Evolutionary conservation across 2,797 vertebrate genomes (phyloP).

Genomic region (Sebastes trivittatus): DNA sequence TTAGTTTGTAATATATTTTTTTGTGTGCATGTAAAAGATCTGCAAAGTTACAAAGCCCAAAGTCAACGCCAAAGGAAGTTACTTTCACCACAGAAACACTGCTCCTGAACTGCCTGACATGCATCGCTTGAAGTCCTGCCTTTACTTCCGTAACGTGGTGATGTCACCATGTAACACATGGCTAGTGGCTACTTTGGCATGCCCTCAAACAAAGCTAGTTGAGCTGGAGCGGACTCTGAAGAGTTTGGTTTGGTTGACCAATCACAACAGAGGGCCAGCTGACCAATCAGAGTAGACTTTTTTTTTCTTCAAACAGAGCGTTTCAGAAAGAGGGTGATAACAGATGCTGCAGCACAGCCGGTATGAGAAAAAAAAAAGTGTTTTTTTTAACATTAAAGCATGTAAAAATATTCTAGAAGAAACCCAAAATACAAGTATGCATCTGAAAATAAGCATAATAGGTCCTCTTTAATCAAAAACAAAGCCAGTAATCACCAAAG

Average conservation of each 20-base stretch:
- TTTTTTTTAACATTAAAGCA: neutral
- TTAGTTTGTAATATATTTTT: neutral
- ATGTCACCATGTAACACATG: neutral
- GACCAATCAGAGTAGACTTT: too few relatives aligned
- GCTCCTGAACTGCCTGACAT: too few relatives aligned
- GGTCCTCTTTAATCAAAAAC: neutral
- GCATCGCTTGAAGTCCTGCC: neutral
- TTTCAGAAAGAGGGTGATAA: neutral
- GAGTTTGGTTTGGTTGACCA: too few relatives aligned
- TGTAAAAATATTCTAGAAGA: neutral
- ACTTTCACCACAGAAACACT: too few relatives aligned
- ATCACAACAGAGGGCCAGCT: too few relatives aligned
- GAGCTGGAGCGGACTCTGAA: neutral
- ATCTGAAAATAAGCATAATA: neutral
- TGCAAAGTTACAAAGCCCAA: too few relatives aligned
- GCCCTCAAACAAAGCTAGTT: neutral
- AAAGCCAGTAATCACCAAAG: neutral
- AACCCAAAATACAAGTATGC: neutral
- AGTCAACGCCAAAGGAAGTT: too few relatives aligned
- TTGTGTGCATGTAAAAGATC: neutral
- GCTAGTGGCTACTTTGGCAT: neutral
- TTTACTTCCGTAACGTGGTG: neutral
- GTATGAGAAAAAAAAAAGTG: neutral
- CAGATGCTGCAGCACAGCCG: too few relatives aligned
- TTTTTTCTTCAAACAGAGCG: neutral